These are phyloP conservation scores for Ictidomys tridecemlineatus DNA, from an alignment of 2,113 vertebrate genomes.

Conservation along the genomic window DNA sequence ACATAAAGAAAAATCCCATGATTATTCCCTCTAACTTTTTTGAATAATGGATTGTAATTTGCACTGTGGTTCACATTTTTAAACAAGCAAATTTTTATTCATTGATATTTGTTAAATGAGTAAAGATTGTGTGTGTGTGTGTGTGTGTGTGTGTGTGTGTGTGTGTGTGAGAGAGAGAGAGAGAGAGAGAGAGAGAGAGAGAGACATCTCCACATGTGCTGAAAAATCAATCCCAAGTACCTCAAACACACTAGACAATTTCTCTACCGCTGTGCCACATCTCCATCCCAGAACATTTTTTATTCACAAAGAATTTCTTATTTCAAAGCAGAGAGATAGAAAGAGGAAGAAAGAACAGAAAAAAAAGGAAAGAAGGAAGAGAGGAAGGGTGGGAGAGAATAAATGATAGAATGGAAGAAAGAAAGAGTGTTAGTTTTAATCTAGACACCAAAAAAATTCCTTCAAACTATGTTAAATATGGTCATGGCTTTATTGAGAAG, in stretches of 20 bases:
- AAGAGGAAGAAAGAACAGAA: background rate
- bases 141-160: background rate
- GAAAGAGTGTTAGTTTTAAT: background rate
- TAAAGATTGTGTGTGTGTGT: background rate
- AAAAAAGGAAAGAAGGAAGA: background rate
- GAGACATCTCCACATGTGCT: background rate
- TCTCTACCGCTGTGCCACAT: background rate
- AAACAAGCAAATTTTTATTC: background rate
- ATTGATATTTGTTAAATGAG: slow-evolving; percentile 25
- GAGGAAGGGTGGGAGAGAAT: background rate
- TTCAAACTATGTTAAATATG: slow-evolving; percentile 55
- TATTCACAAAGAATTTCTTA: slow-evolving; percentile 33
- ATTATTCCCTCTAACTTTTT: slow-evolving; percentile 24
- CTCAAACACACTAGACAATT: background rate
- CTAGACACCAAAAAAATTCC: background rate
- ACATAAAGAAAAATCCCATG: slow-evolving; percentile 38
- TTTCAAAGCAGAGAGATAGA: slow-evolving; percentile 11
- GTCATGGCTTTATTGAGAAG: background rate
- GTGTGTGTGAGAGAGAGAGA: too few species aligned
- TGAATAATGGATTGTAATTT: slow-evolving; percentile 24
- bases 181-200: too few species aligned
- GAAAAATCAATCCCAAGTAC: background rate
- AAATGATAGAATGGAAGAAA: too few species aligned
- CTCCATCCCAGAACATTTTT: background rate
- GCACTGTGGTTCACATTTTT: background rate